Conservation (phyloP, 2,888 invertebrate genomes). For the Protophormia terraenovae region DNA sequence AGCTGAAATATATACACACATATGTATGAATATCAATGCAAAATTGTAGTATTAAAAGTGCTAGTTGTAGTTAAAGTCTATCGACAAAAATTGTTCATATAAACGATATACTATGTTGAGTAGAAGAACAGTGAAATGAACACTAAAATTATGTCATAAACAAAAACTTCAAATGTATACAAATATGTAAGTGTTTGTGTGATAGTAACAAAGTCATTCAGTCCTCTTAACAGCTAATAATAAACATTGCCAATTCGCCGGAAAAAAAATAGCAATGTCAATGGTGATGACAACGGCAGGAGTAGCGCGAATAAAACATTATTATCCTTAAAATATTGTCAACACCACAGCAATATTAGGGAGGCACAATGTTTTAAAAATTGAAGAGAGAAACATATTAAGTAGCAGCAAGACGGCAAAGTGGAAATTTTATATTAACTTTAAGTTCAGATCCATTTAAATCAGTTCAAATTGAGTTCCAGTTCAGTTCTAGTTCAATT, state of each 20-base stretch:
- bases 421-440: no score
- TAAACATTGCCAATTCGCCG: constrained; percentile 47
- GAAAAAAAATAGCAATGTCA: constrained; percentile 54
- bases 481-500: background rate
- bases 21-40: background rate
- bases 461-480: background rate
- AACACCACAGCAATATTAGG: constrained; percentile 26
- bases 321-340: constrained; percentile 54
- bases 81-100: no score
- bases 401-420: background rate
- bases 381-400: background rate
- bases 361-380: background rate
- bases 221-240: constrained; percentile 62
- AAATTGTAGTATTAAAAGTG: no score
- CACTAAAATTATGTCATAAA: no score
- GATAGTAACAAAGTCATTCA: background rate
- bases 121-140: no score
- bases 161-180: no score
- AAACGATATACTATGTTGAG: no score
- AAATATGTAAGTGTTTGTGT: background rate
- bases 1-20: background rate
- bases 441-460: background rate
- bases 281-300: constrained; percentile 25
- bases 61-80: no score
- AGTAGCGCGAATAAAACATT: constrained; percentile 35